Base-by-base conservation (phyloP, 2,888 invertebrate genomes). In the Cantharis rufa region DNA sequence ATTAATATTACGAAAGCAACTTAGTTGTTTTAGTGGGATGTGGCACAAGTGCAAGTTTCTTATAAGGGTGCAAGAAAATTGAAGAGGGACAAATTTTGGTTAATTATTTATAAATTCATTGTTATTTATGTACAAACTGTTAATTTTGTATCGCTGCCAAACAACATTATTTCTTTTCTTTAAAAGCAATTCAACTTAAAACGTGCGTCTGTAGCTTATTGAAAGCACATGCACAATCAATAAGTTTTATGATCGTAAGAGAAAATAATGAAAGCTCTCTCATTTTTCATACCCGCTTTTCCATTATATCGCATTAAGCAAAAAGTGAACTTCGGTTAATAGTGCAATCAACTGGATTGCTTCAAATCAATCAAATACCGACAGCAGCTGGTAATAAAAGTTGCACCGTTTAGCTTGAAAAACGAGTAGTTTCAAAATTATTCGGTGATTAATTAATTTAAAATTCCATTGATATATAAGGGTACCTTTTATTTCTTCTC, bases 341-440 rank as follows among this genome's bases (percentile, higher is more conserved):
- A 27, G 62, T 62, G 70, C 61, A 70, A 62, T 62, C 70, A 28
- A 15, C 9, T 21, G 62, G 62, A 70, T 62, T 70, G 62, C 62
- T 62, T 70, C 24, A 62, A 70, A 70, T 70, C 70, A 70, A 70
- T 70, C 70, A 62, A 62, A 61, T 62, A 61, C 27, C 62, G 70
- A 62, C 70, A 70, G 70, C 21, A 62, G 70, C 70, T 70, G 70
- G 62, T 69, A 70, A 24, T 15, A 64, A 21, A 21, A 16, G 15
- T 64, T 64, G 18, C 21, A 21, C 21, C 64, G 18, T 64, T 64
- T 64, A 64, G 18, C 21, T 21, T 16, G 64, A 64, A 21, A 18
- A 64, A 64, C 32, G 32, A 32, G 13, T 32, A 32, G 32, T 32
- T 32, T 32, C 13, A 4, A 32, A 13, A 13, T 13, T 32, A 32